Conservation (phyloP, 2,113 vertebrate genomes). For the Oreotrochilus melanogaster region DNA sequence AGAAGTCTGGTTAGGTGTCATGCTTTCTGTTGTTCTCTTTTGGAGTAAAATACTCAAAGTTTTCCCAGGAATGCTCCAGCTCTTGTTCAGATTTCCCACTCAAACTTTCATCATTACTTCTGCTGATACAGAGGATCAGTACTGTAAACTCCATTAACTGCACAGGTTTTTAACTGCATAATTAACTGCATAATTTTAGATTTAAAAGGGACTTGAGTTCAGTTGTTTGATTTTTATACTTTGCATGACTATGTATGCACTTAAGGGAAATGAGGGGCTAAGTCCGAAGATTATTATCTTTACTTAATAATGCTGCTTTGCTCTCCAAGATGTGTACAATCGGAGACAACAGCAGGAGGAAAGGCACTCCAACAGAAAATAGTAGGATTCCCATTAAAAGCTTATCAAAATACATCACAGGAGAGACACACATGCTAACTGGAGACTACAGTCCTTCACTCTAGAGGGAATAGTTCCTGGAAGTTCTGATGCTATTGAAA, state of each 20-base stretch:
- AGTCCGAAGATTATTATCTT: slow-evolving; percentile 11
- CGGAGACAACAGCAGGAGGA: slow-evolving; percentile 45
- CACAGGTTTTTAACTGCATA: not conserved
- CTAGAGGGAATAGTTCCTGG: not conserved
- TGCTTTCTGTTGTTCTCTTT: not conserved
- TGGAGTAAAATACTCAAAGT: not conserved
- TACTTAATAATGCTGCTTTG: slow-evolving; percentile 38
- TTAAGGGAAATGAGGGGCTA: slow-evolving; percentile 9
- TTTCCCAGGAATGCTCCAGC: not conserved
- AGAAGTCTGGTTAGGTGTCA: not conserved
- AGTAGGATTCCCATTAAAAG: slow-evolving; percentile 12
- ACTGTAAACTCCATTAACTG: not conserved
- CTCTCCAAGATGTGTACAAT: not conserved
- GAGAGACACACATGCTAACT: not conserved
- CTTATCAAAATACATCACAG: slow-evolving; percentile 25
- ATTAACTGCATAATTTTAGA: not conserved
- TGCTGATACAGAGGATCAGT: not conserved
- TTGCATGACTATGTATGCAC: not conserved
- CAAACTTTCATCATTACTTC: not conserved
- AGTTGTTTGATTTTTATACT: not conserved
- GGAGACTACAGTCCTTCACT: not conserved
- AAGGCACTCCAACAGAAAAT: slow-evolving; percentile 46
- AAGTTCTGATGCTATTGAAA: not conserved
- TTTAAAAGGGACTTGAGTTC: not conserved
- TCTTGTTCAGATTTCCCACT: not conserved